These are phyloP conservation scores for Aegithalos caudatus DNA, from an alignment of 2,113 vertebrate genomes.

Conservation along the genomic window DNA sequence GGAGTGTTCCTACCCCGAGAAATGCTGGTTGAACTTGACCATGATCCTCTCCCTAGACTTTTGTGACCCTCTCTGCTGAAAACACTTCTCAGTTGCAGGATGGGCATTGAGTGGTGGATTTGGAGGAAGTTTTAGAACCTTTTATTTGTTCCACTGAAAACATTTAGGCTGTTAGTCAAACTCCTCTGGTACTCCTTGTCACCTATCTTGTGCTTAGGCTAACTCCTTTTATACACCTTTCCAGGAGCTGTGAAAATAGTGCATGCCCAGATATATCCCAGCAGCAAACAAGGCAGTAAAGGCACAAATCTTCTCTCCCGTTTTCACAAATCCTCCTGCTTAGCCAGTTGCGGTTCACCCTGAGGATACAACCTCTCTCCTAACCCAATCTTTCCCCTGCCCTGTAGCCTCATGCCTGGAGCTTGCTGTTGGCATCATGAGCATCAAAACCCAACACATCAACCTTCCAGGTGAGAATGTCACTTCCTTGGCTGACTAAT, in stretches of 20 bases:
- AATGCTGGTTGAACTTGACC: neutral
- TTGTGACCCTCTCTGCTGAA: neutral
- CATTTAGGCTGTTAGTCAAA: neutral
- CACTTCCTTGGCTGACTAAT: constrained; percentile 26
- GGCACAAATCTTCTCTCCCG: neutral
- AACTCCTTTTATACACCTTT: neutral
- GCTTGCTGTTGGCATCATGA: neutral
- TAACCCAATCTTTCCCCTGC: neutral
- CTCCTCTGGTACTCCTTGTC: neutral
- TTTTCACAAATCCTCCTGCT: neutral
- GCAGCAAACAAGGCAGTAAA: neutral
- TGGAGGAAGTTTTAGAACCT: neutral
- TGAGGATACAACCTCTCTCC: neutral
- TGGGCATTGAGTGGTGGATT: neutral
- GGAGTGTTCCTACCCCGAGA: neutral
- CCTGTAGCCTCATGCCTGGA: neutral
- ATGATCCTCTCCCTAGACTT: neutral
- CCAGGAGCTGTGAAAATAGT: neutral
- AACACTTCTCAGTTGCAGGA: neutral
- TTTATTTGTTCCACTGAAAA: neutral
- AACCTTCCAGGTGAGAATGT: neutral
- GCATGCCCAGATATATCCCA: neutral
- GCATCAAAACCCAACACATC: neutral
- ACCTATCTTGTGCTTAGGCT: neutral
- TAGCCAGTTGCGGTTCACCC: neutral